These are phyloP conservation scores for Spinibarbus caldwelli DNA, from an alignment of 2,797 vertebrate species.

Conservation along the genomic window DNA sequence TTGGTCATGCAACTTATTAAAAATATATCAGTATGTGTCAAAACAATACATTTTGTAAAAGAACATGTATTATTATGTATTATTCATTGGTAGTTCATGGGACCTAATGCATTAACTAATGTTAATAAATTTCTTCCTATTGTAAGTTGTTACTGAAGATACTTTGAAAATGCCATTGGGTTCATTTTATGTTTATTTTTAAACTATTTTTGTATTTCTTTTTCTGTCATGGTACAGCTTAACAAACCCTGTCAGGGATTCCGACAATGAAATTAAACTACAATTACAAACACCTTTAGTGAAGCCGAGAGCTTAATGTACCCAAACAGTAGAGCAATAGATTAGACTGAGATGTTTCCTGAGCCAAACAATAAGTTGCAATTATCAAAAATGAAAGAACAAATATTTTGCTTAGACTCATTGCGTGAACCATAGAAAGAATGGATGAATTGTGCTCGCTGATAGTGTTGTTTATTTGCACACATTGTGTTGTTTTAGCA, in stretches of 20 bases:
- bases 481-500: too few species aligned
- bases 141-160: background rate
- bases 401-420: background rate
- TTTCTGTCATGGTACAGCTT: background rate
- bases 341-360: background rate
- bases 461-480: background rate
- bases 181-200: background rate
- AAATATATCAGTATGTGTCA: background rate
- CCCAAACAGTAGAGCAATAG: conserved; percentile 12
- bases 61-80: background rate
- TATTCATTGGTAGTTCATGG: background rate
- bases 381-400: background rate
- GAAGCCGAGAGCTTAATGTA: background rate
- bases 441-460: background rate
- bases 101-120: background rate
- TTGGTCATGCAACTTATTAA: background rate
- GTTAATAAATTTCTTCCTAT: background rate
- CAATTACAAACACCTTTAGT: background rate
- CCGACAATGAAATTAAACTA: background rate
- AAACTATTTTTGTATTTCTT: background rate
- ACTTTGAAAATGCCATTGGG: background rate
- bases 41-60: background rate
- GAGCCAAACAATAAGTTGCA: background rate
- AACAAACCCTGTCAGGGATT: background rate
- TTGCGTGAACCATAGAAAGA: background rate